These are phyloP conservation scores for Tortrix viridana DNA, from an alignment of 2,888 invertebrate species.

Conservation along the genomic window DNA sequence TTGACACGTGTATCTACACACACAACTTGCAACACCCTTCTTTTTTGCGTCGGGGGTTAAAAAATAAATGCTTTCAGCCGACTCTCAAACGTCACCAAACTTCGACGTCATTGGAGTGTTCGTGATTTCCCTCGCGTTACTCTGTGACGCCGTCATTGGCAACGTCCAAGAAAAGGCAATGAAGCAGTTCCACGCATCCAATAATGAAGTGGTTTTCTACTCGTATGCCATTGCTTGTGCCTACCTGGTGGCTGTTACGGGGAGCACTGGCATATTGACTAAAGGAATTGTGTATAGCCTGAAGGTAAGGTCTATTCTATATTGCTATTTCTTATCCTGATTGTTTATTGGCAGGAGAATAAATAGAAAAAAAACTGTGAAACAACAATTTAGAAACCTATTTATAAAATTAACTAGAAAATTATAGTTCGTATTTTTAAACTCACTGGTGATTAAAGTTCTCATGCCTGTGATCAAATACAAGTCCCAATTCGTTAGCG, in stretches of 20 bases:
- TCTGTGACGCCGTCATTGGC: slow-evolving; percentile 98
- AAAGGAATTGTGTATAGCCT: slow-evolving; percentile 91
- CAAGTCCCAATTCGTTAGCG: too few relatives aligned
- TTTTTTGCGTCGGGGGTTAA: too few relatives aligned
- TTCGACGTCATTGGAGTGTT: slow-evolving; percentile 88
- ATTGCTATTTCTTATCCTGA: neutral
- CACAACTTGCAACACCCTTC: neutral
- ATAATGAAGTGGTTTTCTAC: slow-evolving; percentile 96
- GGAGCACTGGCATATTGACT: slow-evolving; percentile 88
- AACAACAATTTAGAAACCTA: too few relatives aligned
- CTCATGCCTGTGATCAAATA: too few relatives aligned
- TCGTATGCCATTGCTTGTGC: slow-evolving; percentile 95
- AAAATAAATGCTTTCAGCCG: slow-evolving; percentile 79
- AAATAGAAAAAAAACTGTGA: too few relatives aligned
- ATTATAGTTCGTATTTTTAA: too few relatives aligned
- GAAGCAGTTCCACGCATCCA: slow-evolving; percentile 91
- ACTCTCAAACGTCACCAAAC: slow-evolving; percentile 90
- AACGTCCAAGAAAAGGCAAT: slow-evolving; percentile 98
- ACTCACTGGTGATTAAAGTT: too few relatives aligned
- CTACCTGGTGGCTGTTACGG: slow-evolving; percentile 90
- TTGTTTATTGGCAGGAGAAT: too few relatives aligned
- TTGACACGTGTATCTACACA: too few relatives aligned
- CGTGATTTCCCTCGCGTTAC: slow-evolving; percentile 92
- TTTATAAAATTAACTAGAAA: too few relatives aligned
- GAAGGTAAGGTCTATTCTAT: slow-evolving; percentile 80